Conservation (phyloP, 2,888 invertebrate species). For the Agriopis leucophaearia region DNA sequence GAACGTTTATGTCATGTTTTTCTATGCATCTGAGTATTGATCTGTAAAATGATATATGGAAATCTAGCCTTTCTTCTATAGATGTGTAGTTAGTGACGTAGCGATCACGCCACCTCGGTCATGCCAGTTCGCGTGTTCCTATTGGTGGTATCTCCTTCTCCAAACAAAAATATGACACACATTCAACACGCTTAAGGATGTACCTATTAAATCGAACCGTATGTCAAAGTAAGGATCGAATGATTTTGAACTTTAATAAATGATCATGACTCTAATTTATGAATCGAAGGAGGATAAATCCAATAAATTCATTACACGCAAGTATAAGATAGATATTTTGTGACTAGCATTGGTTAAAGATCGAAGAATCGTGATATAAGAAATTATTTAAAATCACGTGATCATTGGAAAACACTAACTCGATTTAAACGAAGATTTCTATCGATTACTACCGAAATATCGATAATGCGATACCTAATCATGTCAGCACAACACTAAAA, state of each 20-base stretch:
- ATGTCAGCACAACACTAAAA: slow-evolving; percentile 52
- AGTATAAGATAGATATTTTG: too few species aligned
- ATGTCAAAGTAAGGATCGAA: slow-evolving; percentile 19
- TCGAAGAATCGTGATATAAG: not conserved
- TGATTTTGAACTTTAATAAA: not conserved
- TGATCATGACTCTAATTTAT: not conserved
- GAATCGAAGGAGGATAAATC: too few species aligned
- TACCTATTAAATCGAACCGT: slow-evolving; percentile 32
- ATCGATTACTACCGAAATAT: not conserved
- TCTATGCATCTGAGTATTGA: slow-evolving; percentile 42
- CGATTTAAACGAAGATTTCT: not conserved
- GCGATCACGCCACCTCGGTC: slow-evolving; percentile 84
- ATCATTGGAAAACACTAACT: not conserved
- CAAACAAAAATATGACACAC: slow-evolving; percentile 69
- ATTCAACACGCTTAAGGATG: slow-evolving; percentile 75
- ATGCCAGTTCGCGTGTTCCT: slow-evolving; percentile 62
- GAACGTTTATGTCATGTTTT: not conserved
- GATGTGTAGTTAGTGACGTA: slow-evolving; percentile 42
- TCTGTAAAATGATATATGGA: slow-evolving; percentile 36
- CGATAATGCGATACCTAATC: not conserved
- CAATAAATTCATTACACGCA: not conserved
- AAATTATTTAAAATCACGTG: too few species aligned
- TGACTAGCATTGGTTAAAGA: too few species aligned
- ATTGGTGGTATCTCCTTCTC: slow-evolving; percentile 73
- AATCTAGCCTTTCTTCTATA: slow-evolving; percentile 38